Conservation (phyloP, 2,888 invertebrate genomes). For the Mesorhabditis spiculigera region DNA sequence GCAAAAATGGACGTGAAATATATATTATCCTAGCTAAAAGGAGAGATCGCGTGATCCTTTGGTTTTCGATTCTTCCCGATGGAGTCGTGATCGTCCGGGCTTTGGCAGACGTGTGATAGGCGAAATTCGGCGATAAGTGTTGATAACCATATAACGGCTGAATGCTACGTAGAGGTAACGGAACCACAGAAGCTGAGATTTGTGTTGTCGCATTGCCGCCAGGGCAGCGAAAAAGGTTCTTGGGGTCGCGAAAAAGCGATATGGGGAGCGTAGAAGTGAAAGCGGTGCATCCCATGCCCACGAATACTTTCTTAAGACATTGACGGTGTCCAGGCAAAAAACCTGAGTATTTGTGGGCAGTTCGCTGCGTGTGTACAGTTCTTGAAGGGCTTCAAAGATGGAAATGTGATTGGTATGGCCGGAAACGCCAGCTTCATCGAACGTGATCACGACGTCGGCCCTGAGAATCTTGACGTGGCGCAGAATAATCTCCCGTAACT, state of each 20-base stretch:
- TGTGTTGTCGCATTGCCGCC: constrained; percentile 62
- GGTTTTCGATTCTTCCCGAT: no score
- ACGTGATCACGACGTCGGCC: constrained; percentile 72
- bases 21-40: no score
- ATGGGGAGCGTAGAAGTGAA: constrained; percentile 45
- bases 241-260: constrained; percentile 52
- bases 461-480: constrained; percentile 34
- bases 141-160: constrained; percentile 38
- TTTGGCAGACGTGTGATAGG: constrained; percentile 14
- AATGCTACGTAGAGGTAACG: constrained; percentile 75
- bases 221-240: constrained; percentile 33
- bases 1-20: no score
- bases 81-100: neutral
- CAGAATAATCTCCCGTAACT: constrained; percentile 28
- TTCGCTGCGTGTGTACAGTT: constrained; percentile 32
- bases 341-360: constrained; percentile 48
- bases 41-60: no score
- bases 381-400: constrained; percentile 45
- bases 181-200: constrained; percentile 93
- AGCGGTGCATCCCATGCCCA: constrained; percentile 58
- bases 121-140: constrained; percentile 25
- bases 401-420: constrained; percentile 79
- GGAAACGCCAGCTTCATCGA: constrained; percentile 88
- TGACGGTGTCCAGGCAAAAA: constrained; percentile 54
- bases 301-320: constrained; percentile 57